These are phyloP conservation scores for Brachionus paranguensis DNA, from an alignment of 1,140 invertebrate species.

Conservation along the genomic window DNA sequence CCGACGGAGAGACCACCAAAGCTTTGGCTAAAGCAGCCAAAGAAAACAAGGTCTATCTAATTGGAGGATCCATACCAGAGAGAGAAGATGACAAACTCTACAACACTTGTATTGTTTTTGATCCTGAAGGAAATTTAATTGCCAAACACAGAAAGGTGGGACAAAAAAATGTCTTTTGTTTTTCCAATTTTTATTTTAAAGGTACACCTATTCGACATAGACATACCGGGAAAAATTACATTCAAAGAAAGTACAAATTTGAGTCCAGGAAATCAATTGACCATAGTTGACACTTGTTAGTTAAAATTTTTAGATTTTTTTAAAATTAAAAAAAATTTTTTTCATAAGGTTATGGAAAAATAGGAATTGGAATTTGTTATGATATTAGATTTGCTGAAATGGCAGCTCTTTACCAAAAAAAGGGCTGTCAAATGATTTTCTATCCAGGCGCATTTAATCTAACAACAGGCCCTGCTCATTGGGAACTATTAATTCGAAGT, in stretches of 20 bases:
- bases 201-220: conserved; percentile 91
- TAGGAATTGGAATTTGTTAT: conserved; percentile 88
- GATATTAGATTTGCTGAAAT: conserved; percentile 85
- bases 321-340: conserved; percentile 13
- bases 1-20: conserved; percentile 62
- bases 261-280: conserved; percentile 68
- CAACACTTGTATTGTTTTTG: conserved; percentile 86
- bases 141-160: conserved; percentile 57
- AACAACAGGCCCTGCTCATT: conserved; percentile 86
- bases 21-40: conserved; percentile 69
- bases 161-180: conserved; percentile 30
- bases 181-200: conserved; percentile 49
- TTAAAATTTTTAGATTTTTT: neutral
- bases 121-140: conserved; percentile 67
- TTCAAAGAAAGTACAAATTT: conserved; percentile 85
- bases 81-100: conserved; percentile 63
- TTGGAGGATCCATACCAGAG: conserved; percentile 83
- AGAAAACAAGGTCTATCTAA: conserved; percentile 70
- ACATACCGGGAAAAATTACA: conserved; percentile 82
- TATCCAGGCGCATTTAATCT: conserved; percentile 93
- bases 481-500: conserved; percentile 73
- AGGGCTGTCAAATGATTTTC: conserved; percentile 74
- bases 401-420: conserved; percentile 66
- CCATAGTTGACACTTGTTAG: conserved; percentile 64
- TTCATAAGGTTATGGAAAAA: conserved; percentile 62